Evolutionary conservation across 2,888 invertebrate genomes (phyloP), one percentile per base, ranked within the genome.

Genomic region (Cerastis rubricosa): DNA sequence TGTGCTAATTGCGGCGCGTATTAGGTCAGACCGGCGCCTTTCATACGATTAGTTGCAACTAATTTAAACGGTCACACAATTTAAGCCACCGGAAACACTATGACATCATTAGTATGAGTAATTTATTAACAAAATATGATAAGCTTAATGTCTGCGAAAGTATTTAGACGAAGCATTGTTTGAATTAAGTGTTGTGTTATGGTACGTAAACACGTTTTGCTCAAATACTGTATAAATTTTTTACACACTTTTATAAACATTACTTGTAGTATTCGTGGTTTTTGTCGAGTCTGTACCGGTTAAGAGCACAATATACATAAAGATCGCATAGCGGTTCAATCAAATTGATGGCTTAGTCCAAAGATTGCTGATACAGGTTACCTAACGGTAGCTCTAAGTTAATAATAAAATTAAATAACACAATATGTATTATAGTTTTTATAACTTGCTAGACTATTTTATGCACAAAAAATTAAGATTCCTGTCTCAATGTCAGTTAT

Each of bases 1-100:
- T 88, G 90, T 88, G 91, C 93, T 95, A 95, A 95, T 95, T 95
- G 93, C 93, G 86, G 83, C 85, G 80, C 88, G 90, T 93, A 94
- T 94, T 93, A 93, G 91, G 89, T 78, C 83, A 71, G 85, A 82
- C 84, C 91, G 91, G 90, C 89, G 89, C 91, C 90, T 91, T 93
- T 92, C 88, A 91, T 88, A 74, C 71, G 71, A 88, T 90, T 91
- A 91, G 87, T 87, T 90, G 89, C 90, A 90, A 89, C 90, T 86
- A 91, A 92, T 91, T 91, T 89, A 88, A 91, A 89, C 88, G 87
- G 87, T 85, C 86, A 89, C 82, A 87, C 83, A 73, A 85, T 80
- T 84, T 75, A 81, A 76, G 76, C 70, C 54, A 61, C 81, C 85
- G 88, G 80, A 84, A 77, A 76, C 81, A 79, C 63, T 78, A 81